Conservation (phyloP, 1,140 invertebrate species). For the Popillia japonica region DNA sequence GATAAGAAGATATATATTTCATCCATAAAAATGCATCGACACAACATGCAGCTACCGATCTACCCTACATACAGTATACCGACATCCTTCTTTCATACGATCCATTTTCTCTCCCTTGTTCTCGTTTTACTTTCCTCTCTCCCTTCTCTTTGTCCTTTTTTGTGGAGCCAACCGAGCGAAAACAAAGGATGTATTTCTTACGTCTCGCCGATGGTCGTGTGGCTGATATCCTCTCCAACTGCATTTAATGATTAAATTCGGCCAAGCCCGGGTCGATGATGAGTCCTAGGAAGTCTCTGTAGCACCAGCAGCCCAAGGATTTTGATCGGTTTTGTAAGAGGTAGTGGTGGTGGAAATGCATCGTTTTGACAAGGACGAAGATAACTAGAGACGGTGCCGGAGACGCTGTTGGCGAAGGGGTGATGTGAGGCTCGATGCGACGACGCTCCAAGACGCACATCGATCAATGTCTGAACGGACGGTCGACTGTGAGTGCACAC, state of each 20-base stretch:
- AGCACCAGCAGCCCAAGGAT: background rate
- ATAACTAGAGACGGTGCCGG: too few species aligned
- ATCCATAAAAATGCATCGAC: background rate
- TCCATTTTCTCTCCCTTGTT: background rate
- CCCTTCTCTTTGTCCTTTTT: background rate
- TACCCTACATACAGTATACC: background rate
- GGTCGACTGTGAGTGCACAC: too few species aligned
- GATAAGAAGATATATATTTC: background rate
- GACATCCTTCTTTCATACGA: background rate
- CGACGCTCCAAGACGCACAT: constrained; percentile 8
- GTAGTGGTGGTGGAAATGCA: too few species aligned
- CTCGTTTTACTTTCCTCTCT: background rate
- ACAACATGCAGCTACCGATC: background rate
- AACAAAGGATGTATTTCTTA: background rate
- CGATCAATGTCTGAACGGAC: constrained; percentile 9
- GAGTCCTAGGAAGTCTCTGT: background rate
- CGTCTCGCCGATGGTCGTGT: background rate
- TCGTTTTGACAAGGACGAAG: too few species aligned
- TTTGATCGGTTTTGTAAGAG: background rate
- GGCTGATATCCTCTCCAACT: background rate
- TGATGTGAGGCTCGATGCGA: background rate
- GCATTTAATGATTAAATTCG: constrained; percentile 5
- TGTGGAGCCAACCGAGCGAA: background rate
- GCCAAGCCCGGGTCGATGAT: background rate
- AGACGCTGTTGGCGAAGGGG: too few species aligned